Evolutionary conservation across 2,888 invertebrate species (phyloP), one percentile per base, ranked within the genome.

Genomic region (Labia minor): DNA sequence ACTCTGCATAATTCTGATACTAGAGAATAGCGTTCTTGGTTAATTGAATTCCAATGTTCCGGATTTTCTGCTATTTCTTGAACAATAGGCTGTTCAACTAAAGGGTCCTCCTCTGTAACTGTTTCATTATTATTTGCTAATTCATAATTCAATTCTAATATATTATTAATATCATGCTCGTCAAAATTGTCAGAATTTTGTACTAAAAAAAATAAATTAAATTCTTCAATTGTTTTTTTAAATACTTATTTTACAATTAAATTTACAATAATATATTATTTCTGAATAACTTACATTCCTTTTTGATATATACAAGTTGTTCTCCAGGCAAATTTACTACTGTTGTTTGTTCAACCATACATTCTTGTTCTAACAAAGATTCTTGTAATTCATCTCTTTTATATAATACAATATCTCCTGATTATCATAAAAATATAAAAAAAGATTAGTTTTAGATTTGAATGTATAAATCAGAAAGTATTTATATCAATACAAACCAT

Each of bases 1-100:
- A 68, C 37, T 33, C 68, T 33, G 61, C 68, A 68, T 14, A 67
- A 37, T 63, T 68, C 49, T 8, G 49, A 49, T 2, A 49, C 16
- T n/a, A 49, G 49, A 11, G 49, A 49, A 49, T 49, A 49, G 14
- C 49, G 4, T 14, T 49, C 49, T 49, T 49, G 49, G 16, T 49
- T 49, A 14, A 49, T 49, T 33, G 6, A 6, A 11, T 49, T 11
- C 49, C 49, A 49, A n/a, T 14, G 6, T 3, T 49, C n/a, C 3
- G 8, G 14, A 3, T n/a, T 49, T 49, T n/a, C 49, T 10, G 2
- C n/a, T n/a, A 8, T 4, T 49, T 49, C 49, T 49, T 49, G 49
- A 16, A n/a, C 16, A 8, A 49, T 3, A 49, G 14, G 14, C 3
- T 49, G n/a, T 49, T 49, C 8, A 8, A 2, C 49, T 2, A 10